These are phyloP conservation scores for Albula goreensis DNA, from an alignment of 2,113 vertebrate species.

Conservation along the genomic window DNA sequence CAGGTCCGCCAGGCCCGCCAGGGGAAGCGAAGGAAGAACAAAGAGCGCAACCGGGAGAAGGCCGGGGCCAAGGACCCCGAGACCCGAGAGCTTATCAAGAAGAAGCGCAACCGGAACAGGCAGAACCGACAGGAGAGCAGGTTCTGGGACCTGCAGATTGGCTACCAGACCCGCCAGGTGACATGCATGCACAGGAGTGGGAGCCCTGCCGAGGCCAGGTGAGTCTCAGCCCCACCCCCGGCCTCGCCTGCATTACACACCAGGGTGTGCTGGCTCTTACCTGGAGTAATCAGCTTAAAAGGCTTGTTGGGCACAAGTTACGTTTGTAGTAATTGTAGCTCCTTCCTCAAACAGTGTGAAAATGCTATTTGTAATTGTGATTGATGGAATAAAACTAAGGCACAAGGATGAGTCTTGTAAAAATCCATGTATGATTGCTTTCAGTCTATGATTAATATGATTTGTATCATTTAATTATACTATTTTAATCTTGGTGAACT, in stretches of 20 bases:
- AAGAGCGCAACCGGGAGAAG: constrained; percentile 69
- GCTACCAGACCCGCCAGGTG: constrained; percentile 88
- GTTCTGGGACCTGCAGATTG: constrained; percentile 93
- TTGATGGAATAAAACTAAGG: neutral
- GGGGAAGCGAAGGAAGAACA: constrained; percentile 79
- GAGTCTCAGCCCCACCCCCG: constrained; percentile 42
- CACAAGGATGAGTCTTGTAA: neutral
- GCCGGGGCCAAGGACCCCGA: constrained; percentile 78
- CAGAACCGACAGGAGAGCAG: constrained; percentile 89
- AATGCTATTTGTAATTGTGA: neutral
- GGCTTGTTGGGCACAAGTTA: neutral
- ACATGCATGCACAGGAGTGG: constrained; percentile 85
- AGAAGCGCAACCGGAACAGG: constrained; percentile 88
- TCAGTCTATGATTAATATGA: neutral
- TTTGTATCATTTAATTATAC: neutral
- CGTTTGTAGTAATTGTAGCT: neutral
- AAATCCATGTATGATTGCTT: neutral
- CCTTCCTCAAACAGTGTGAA: neutral
- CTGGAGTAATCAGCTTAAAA: neutral
- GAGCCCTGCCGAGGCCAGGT: constrained; percentile 80
- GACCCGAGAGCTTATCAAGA: constrained; percentile 91
- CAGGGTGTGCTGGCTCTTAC: neutral
- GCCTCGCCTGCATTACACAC: neutral
- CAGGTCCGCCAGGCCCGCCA: constrained; percentile 80
- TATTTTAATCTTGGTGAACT: too few relatives aligned